Evolutionary conservation across 2,888 invertebrate species (phyloP), one percentile per base, ranked within the genome.

Genomic region (Cotesia congregata): DNA sequence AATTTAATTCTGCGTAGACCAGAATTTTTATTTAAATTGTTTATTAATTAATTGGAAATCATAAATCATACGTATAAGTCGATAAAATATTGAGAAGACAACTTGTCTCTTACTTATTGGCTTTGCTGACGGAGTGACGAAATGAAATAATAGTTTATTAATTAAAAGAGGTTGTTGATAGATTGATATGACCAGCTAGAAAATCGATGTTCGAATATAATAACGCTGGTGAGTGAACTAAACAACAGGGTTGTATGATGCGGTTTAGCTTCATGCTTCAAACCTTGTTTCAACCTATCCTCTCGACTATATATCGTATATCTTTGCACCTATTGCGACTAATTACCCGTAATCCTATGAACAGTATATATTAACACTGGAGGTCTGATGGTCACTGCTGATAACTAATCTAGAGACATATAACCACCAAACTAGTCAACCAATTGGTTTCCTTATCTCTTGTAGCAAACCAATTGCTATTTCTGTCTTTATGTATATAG

Each of bases 301-400:
- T 17, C 6, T 17, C 2, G 12, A 17, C 39, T 61, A 59, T 67
- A 67, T 20, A 30, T 30, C 30, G 30, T 30, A 71, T 71, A n/a
- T 20, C 30, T 41, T 15, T 20, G 72, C 72, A 65, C 72, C 69
- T 72, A 72, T 75, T 74, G 76, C 72, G 74, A 80, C 72, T 78
- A 80, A 80, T 80, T 80, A 80, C 74, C 74, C 74, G 75, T 77
- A 74, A 78, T 78, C 76, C 76, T 65, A 75, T 74, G 75, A 72
- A 80, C 77, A 78, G 75, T 77, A 77, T 77, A 70, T 50, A 50
- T 50, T 50, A 50, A 50, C 65, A 62, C 71, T 61, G 15, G 70
- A 75, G 69, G 68, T 68, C 62, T 68, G 77, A 76, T 80, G 74
- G 69, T 70, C 68, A 60, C 40, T 67, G 61, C 71, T 70, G 78